These are phyloP conservation scores for Mactromeris polynyma DNA, from an alignment of 2,888 invertebrate species.

Conservation along the genomic window DNA sequence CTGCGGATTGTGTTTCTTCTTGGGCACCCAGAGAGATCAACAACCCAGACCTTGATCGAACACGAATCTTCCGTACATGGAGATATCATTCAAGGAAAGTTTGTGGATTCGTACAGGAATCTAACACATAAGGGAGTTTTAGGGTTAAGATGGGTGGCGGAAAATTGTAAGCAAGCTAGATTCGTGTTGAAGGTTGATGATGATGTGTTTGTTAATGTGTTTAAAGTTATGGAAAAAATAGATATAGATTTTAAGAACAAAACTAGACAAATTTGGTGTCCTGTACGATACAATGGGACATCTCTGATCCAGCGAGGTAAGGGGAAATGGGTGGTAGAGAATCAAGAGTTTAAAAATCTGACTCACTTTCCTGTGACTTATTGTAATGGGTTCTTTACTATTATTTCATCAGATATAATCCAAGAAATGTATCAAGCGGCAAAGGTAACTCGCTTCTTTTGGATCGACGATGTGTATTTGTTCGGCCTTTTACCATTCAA, in stretches of 20 bases:
- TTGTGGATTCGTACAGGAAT: slow-evolving; percentile 79
- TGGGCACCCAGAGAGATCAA: slow-evolving; percentile 69
- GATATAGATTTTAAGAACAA: slow-evolving; percentile 70
- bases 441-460: slow-evolving; percentile 84
- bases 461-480: slow-evolving; percentile 86
- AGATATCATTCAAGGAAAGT: slow-evolving; percentile 82
- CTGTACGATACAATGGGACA: slow-evolving; percentile 74
- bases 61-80: slow-evolving; percentile 76
- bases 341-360: slow-evolving; percentile 77
- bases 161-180: slow-evolving; percentile 76
- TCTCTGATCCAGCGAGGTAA: slow-evolving; percentile 74
- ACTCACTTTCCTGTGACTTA: slow-evolving; percentile 82
- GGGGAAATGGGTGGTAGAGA: slow-evolving; percentile 79
- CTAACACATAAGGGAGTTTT: slow-evolving; percentile 82
- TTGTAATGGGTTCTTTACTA: slow-evolving; percentile 84
- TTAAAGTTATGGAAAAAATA: slow-evolving; percentile 73
- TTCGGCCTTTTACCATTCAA: slow-evolving; percentile 83
- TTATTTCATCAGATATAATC: slow-evolving; percentile 80
- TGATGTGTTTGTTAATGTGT: slow-evolving; percentile 82
- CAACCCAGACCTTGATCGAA: slow-evolving; percentile 74
- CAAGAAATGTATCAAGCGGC: slow-evolving; percentile 80
- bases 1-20: slow-evolving; percentile 78
- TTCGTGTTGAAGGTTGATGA: slow-evolving; percentile 81
- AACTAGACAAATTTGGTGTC: slow-evolving; percentile 75
- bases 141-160: slow-evolving; percentile 77